Evolutionary conservation across 1,140 invertebrate species (phyloP).

Genomic region (Hylyphantes graminicola): DNA sequence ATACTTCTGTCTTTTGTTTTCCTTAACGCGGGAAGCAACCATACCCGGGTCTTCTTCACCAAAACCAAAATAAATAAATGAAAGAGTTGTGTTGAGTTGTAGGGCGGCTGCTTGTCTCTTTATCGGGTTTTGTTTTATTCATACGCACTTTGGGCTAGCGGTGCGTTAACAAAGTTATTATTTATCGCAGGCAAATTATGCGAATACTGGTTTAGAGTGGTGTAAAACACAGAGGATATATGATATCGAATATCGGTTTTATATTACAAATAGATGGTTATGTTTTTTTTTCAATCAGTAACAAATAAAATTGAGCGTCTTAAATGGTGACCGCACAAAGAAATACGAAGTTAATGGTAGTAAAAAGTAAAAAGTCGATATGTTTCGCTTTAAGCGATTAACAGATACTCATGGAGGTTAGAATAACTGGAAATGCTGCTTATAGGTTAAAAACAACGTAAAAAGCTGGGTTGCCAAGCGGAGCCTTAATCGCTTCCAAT

Average conservation of each 20-base stretch:
- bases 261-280: no score
- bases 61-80: constrained; percentile 47
- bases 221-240: neutral
- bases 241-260: constrained; percentile 49
- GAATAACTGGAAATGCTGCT: no score
- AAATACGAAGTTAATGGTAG: no score
- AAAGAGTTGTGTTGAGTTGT: constrained; percentile 48
- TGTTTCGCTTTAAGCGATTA: no score
- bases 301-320: no score
- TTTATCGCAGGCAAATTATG: constrained; percentile 53
- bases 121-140: constrained; percentile 54
- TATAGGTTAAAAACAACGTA: no score
- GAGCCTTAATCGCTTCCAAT: no score
- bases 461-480: no score
- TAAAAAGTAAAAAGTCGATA: no score
- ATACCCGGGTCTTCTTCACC: neutral
- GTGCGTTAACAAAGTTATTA: constrained; percentile 46
- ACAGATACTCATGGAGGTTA: no score
- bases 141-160: constrained; percentile 7
- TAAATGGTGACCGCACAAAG: no score
- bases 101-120: constrained; percentile 1
- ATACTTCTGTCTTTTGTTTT: constrained; percentile 50
- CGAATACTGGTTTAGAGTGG: constrained; percentile 13
- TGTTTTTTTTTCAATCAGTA: no score
- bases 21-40: constrained; percentile 4